phyloP scores from a whole-genome alignment of 2,113 vertebrate species.

The Pionites leucogaster region DNA sequence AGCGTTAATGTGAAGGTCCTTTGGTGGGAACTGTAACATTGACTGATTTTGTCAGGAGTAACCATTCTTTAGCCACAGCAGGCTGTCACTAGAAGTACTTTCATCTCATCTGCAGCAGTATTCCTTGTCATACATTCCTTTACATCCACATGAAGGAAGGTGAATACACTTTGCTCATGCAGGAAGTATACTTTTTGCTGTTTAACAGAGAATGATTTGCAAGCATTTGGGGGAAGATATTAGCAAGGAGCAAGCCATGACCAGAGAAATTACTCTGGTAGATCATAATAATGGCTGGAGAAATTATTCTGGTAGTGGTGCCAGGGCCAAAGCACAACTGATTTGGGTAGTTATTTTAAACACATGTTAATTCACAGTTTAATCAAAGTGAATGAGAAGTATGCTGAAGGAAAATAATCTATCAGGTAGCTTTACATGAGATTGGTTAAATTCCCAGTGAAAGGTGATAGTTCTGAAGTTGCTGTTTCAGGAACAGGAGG shows the following conservation, averaged over 20 bases:
- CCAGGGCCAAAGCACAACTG: background rate
- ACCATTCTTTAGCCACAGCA: background rate
- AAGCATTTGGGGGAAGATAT: background rate
- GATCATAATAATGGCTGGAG: background rate
- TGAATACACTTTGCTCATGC: background rate
- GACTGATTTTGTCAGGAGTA: background rate
- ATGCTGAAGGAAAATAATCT: background rate
- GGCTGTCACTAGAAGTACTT: background rate
- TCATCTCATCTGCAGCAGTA: background rate
- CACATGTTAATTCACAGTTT: background rate
- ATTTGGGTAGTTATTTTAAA: background rate
- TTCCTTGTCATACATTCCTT: background rate
- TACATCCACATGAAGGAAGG: background rate
- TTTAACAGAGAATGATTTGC: background rate
- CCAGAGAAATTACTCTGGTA: background rate
- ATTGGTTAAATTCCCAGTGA: background rate
- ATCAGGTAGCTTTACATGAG: background rate
- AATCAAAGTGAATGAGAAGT: background rate
- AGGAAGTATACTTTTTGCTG: background rate
- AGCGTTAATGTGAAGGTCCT: background rate
- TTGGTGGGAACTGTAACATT: background rate
- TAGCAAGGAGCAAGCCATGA: background rate
- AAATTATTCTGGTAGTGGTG: background rate
- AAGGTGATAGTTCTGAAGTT: background rate
- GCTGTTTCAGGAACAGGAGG: background rate